Evolutionary conservation across 2,113 vertebrate genomes (phyloP).

Genomic region (Nyctibius bracteatus): DNA sequence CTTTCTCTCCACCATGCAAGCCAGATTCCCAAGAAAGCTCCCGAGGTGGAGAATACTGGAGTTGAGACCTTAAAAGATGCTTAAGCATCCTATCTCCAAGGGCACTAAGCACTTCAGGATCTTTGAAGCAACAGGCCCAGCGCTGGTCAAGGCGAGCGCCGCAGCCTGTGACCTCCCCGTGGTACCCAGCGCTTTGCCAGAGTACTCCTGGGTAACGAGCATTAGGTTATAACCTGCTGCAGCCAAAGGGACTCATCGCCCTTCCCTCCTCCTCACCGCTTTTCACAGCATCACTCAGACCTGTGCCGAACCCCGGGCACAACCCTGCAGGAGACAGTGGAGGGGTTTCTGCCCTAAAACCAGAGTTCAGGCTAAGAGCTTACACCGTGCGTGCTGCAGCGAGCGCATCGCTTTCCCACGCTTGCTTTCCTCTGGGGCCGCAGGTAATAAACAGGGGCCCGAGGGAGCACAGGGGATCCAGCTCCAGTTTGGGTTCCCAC

Average conservation of each 20-base stretch:
- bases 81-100: background rate
- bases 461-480: background rate
- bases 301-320: rapidly evolving
- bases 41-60: background rate
- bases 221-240: background rate
- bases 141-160: rapidly evolving
- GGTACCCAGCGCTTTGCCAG: background rate
- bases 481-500: background rate
- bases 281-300: background rate
- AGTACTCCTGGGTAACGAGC: background rate
- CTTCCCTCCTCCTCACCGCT: background rate
- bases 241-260: rapidly evolving
- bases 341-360: background rate
- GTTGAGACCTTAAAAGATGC: background rate
- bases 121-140: background rate
- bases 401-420: background rate
- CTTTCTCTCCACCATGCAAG: rapidly evolving
- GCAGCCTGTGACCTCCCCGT: rapidly evolving
- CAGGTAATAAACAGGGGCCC: background rate
- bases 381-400: background rate
- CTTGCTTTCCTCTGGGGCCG: background rate
- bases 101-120: background rate
- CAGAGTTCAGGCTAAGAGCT: background rate
- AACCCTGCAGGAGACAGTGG: background rate
- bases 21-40: background rate